A percentile compares a stretch with the other conserved stretches of the same genome.
These are phyloP conservation scores for Nomada fucata DNA, from an alignment of 2,888 invertebrate species.

Conservation along the genomic window DNA sequence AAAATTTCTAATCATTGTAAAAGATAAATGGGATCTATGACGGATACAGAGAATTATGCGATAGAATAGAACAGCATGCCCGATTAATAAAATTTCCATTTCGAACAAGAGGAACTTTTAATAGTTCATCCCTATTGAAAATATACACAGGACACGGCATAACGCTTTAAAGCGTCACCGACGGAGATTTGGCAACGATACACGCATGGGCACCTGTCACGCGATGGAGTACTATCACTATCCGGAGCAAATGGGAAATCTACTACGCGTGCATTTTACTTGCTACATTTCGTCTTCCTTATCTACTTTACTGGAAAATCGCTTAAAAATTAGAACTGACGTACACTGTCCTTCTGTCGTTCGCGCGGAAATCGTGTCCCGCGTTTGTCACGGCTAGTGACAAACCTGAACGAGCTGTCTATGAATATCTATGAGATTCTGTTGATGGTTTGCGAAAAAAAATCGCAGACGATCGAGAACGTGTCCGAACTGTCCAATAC, in stretches of 20 bases:
- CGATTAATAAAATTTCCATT: background rate
- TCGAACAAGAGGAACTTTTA: background rate
- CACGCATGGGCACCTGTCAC: constrained; percentile 53
- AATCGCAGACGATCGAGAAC: constrained; percentile 41
- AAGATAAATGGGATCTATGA: constrained; percentile 4
- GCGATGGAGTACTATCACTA: constrained; percentile 1
- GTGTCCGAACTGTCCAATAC: background rate
- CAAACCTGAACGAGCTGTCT: background rate
- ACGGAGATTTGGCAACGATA: constrained; percentile 44
- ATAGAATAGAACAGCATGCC: background rate
- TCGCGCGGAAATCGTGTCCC: background rate
- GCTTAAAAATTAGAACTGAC: constrained; percentile 20
- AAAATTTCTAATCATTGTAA: constrained; percentile 20
- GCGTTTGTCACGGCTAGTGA: background rate
- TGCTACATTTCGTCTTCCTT: constrained; percentile 5
- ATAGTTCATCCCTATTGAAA: constrained; percentile 19
- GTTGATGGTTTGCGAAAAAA: background rate
- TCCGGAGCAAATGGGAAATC: constrained; percentile 13
- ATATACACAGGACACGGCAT: constrained; percentile 13
- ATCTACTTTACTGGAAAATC: background rate
- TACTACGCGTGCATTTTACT: constrained; percentile 24
- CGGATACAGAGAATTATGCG: background rate
- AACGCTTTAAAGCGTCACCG: background rate
- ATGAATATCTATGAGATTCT: constrained; percentile 1
- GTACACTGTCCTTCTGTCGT: background rate